Conservation (phyloP, 2,113 vertebrate genomes). For the Brienomyrus brachyistius region DNA sequence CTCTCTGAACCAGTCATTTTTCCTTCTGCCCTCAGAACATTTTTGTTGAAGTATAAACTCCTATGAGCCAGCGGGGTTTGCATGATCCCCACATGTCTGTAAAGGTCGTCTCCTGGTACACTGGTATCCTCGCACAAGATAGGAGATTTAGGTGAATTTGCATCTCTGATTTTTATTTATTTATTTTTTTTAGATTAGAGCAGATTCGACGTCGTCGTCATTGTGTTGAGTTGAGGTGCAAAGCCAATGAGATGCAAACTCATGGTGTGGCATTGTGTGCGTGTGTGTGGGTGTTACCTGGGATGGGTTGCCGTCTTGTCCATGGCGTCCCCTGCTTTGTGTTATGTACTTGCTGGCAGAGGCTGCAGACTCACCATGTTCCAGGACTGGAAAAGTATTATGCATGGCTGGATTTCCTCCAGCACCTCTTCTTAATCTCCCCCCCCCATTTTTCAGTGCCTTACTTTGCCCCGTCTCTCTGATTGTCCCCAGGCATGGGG, state of each 20-base stretch:
- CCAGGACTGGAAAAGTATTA: background rate
- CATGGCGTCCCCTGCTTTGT: background rate
- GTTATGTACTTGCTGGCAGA: background rate
- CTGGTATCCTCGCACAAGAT: background rate
- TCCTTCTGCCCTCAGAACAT: too few relatives aligned
- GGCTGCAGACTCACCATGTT: background rate
- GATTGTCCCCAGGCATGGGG: slow-evolving; percentile 56
- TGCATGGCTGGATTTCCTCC: background rate
- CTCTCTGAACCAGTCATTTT: too few relatives aligned
- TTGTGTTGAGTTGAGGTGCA: background rate
- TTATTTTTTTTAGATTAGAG: background rate
- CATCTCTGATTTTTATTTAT: background rate
- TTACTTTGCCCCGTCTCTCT: background rate
- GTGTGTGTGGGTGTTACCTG: background rate
- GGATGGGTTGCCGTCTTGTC: background rate
- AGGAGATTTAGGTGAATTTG: background rate
- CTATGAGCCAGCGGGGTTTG: background rate
- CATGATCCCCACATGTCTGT: background rate
- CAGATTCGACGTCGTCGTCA: background rate
- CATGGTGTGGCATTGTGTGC: background rate
- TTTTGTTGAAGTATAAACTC: too few relatives aligned
- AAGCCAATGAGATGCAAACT: background rate
- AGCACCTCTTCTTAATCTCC: background rate
- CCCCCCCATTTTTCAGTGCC: too few relatives aligned
- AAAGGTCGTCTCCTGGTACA: background rate